These are phyloP conservation scores for Cliona cf. orientalis DNA, from an alignment of 37 sponge, comb jelly and placozoan species.

Conservation along the genomic window DNA sequence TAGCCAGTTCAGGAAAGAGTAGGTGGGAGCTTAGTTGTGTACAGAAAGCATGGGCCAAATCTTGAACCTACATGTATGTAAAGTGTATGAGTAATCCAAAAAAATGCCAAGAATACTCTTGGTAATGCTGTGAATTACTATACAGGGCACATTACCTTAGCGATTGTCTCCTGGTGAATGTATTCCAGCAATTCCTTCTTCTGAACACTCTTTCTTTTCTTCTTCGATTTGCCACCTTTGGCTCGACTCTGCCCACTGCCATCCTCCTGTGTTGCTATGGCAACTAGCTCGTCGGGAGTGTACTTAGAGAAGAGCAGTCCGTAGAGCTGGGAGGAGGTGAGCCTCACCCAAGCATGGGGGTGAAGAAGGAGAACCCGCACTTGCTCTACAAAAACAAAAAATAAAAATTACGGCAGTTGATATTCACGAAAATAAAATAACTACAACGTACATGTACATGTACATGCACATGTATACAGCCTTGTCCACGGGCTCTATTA, in stretches of 20 bases:
- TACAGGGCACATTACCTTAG: conserved; percentile 32
- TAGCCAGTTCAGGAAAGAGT: conserved; percentile 50
- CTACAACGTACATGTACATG: background rate
- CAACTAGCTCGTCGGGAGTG: conserved; percentile 51
- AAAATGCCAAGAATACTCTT: background rate
- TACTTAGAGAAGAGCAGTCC: conserved; percentile 76
- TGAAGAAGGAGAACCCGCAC: conserved; percentile 57
- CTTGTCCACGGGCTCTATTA: background rate
- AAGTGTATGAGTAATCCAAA: too few species aligned
- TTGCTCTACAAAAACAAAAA: conserved; percentile 12
- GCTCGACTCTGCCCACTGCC: background rate
- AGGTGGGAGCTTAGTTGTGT: conserved; percentile 42
- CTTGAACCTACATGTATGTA: conserved; percentile 35
- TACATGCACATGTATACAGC: background rate
- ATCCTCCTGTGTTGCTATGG: background rate
- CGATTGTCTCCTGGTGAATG: conserved; percentile 5
- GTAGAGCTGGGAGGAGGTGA: conserved; percentile 55
- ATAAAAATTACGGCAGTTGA: background rate
- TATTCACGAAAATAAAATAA: background rate
- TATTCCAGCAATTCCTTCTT: conserved; percentile 6
- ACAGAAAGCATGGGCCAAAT: conserved; percentile 30
- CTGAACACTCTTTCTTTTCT: background rate
- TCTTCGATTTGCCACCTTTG: conserved; percentile 8
- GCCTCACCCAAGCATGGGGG: conserved; percentile 86
- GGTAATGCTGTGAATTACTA: background rate